Evolutionary conservation across 2,113 vertebrate species (phyloP), one percentile per base, ranked within the genome.

Genomic region (Rhinolophus ferrumequinum): DNA sequence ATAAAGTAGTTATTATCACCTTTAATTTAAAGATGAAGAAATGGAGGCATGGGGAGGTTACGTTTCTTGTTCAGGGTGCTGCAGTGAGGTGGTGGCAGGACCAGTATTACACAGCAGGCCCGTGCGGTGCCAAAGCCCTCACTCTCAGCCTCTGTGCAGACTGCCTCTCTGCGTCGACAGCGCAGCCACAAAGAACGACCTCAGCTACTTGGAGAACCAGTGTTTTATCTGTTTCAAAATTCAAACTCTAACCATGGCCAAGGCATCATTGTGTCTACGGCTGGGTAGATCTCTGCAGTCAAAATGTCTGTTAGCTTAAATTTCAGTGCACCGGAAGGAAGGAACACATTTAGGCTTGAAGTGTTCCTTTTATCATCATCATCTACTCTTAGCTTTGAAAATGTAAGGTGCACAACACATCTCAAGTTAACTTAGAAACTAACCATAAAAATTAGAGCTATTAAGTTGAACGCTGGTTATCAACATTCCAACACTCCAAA

Each of bases 341-440:
- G n/a, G n/a, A 89, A 83, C 21, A 93, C 6, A 52, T 77, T 52
- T 77, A 93, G 24, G 22, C 75, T 47, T 41, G 44, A 22, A 93
- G 30, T 56, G 70, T 81, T 85, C 64, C 28, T 88, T 82, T 60
- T 62, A 41, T 44, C 67, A 67, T 66, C 54, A 88, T 62, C 41
- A 47, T 28, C 19, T 18, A 73, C 5, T 92, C 52, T 91, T 60
- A 93, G 44, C 21, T 44, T 9, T 92, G 69, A 91, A 67, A 77
- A 54, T 6, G 15, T 22, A 70, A 66, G 66, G 44, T 72, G 2
- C 8, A 84, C 8, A 82, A 73, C 11, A 90, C 2, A 89, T 8
- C 28, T 80, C 79, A 96, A 85, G 35, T 41, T 52, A 93, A 73
- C 56, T 66, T 52, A 69, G 62, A 95, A 93, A 88, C 52, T 64